A percentile compares a stretch with the other conserved stretches of the same genome.
These are phyloP conservation scores for Trachops cirrhosus DNA, from an alignment of 2,797 vertebrate species.

Conservation along the genomic window DNA sequence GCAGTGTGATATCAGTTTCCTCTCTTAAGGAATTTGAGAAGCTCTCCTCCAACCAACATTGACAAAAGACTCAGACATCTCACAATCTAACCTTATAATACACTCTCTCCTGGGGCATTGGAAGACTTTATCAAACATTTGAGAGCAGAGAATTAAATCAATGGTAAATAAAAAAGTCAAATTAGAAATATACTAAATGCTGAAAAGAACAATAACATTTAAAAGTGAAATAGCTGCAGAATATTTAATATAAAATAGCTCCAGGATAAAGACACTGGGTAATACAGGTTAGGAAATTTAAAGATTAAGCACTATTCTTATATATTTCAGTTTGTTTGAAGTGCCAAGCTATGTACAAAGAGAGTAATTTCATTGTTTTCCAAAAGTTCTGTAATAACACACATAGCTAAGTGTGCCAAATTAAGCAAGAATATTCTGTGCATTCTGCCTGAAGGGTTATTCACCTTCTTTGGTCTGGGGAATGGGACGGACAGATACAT, in stretches of 20 bases:
- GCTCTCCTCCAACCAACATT: slow-evolving; percentile 39
- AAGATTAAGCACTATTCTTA: background rate
- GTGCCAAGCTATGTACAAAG: background rate
- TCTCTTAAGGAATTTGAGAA: slow-evolving; percentile 60
- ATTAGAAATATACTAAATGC: background rate
- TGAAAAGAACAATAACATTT: background rate
- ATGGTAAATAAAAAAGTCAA: slow-evolving; percentile 33
- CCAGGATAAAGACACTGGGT: background rate
- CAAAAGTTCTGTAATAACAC: background rate
- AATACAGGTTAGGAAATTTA: background rate
- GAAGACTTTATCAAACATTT: slow-evolving; percentile 41
- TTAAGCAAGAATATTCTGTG: background rate
- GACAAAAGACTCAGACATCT: slow-evolving; percentile 60
- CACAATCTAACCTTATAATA: slow-evolving; percentile 60
- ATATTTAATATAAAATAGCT: background rate
- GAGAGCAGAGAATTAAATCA: slow-evolving; percentile 51
- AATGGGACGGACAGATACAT: background rate
- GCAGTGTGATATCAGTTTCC: slow-evolving; percentile 46
- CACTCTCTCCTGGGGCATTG: slow-evolving; percentile 17
- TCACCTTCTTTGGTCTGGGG: background rate
- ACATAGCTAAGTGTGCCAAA: background rate
- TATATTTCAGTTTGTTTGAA: background rate
- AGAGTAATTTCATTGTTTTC: background rate
- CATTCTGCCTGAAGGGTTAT: background rate
- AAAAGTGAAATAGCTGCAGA: background rate